Base-by-base conservation (phyloP, 2,888 invertebrate genomes). In the Aelia acuminata region DNA sequence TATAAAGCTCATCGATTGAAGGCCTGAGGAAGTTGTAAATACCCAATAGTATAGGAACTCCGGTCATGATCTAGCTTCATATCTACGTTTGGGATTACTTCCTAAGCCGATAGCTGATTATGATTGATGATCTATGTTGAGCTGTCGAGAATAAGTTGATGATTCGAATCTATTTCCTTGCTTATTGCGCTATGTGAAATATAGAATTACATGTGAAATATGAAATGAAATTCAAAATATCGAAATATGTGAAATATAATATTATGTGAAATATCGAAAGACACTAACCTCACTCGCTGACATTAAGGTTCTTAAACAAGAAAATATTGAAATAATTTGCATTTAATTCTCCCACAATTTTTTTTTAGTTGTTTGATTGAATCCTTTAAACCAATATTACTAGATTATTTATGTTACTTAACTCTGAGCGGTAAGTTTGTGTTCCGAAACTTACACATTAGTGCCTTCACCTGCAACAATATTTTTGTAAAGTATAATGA, bases 401-500 rank as follows among this genome's bases (percentile, higher is more conserved):
- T n/a, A n/a, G n/a, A n/a, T n/a, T n/a, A n/a, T n/a, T n/a, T n/a
- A n/a, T n/a, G n/a, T n/a, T n/a, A n/a, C n/a, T n/a, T n/a, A n/a
- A n/a, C n/a, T n/a, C n/a, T n/a, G n/a, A n/a, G n/a, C n/a, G n/a
- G n/a, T n/a, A n/a, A n/a, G n/a, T n/a, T n/a, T n/a, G n/a, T n/a
- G n/a, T n/a, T n/a, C n/a, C n/a, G n/a, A n/a, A 4, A 18, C 35
- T 70, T 35, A 35, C 31, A 70, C 35, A 8, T 70, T 11, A 13
- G 10, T 26, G 26, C 63, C 35, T 70, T 70, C 63, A 7, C 35
- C 63, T 70, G 18, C 31, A 35, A 70, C 26, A 35, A 31, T 7
- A 35, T 70, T 31, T 70, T 70, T 35, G 63, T 15, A 70, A 70
- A 70, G 63, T n/a, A n/a, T n/a, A n/a, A n/a, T n/a, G n/a, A n/a